Conservation (phyloP, 2,113 vertebrate genomes). For the Osmerus eperlanus region DNA sequence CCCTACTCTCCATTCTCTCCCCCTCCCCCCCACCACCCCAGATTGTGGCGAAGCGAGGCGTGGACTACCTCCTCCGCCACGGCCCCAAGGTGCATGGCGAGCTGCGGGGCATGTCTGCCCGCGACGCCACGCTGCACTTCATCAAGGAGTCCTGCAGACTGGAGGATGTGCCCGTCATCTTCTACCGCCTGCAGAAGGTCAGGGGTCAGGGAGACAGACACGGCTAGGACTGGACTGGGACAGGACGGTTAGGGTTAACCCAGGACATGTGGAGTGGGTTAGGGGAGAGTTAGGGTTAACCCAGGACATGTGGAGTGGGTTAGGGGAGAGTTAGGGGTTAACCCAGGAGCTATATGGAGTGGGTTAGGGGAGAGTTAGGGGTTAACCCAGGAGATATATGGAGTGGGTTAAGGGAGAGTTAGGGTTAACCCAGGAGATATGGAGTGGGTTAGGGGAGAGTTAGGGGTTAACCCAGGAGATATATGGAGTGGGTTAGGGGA, state of each 20-base stretch:
- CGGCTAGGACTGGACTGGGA: too few relatives aligned
- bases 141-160: constrained; percentile 83
- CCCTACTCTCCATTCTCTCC: not conserved
- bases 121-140: constrained; percentile 78
- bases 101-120: constrained; percentile 76
- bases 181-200: constrained; percentile 89
- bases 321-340: not conserved
- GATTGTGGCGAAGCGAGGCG: constrained; percentile 83
- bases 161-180: constrained; percentile 87
- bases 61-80: constrained; percentile 81
- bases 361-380: not conserved
- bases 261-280: not conserved
- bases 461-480: not conserved
- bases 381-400: not conserved
- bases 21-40: constrained; percentile 42
- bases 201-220: constrained; percentile 13
- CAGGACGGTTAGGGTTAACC: not conserved
- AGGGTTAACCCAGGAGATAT: not conserved
- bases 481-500: too few relatives aligned
- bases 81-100: constrained; percentile 83
- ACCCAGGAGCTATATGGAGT: not conserved
- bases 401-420: not conserved
- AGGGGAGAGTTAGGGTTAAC: not conserved
- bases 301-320: not conserved
- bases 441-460: not conserved